phyloP scores from a whole-genome alignment of 2,797 vertebrate genomes.

The Sebastes umbrosus region DNA sequence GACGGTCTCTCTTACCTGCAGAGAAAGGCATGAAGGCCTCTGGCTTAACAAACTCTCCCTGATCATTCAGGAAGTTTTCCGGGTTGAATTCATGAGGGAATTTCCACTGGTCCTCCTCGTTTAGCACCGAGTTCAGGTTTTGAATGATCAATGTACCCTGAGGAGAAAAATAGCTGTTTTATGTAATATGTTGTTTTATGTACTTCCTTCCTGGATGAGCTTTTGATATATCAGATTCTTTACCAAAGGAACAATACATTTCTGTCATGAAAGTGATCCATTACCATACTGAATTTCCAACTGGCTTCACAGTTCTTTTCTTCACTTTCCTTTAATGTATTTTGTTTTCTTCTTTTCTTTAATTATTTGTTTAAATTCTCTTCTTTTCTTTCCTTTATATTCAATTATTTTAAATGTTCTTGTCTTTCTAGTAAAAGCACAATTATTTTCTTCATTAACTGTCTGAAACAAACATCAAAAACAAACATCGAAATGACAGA shows the following conservation, averaged over 20 bases:
- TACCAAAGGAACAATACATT: background rate
- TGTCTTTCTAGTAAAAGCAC: background rate
- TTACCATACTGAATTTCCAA: background rate
- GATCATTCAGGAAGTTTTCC: conserved; percentile 64
- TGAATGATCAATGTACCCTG: conserved; percentile 68
- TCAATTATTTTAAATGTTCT: accelerated
- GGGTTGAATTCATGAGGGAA: conserved; percentile 73
- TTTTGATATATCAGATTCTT: background rate
- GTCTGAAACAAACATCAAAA: background rate
- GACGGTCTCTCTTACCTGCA: conserved; percentile 28
- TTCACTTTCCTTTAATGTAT: background rate
- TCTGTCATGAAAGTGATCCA: background rate
- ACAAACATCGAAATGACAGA: background rate
- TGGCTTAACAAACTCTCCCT: conserved; percentile 64
- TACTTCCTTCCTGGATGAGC: background rate
- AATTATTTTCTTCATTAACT: background rate
- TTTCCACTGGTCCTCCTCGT: conserved; percentile 71
- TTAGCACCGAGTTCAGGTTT: conserved; percentile 59
- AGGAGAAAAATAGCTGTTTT: background rate
- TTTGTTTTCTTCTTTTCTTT: background rate
- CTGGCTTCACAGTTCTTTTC: background rate
- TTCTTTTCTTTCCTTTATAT: background rate
- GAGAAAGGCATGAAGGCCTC: conserved; percentile 73
- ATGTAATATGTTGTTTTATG: background rate
- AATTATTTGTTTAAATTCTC: background rate